Evolutionary conservation across 2,797 vertebrate species (phyloP).

Genomic region (Fratercula arctica): DNA sequence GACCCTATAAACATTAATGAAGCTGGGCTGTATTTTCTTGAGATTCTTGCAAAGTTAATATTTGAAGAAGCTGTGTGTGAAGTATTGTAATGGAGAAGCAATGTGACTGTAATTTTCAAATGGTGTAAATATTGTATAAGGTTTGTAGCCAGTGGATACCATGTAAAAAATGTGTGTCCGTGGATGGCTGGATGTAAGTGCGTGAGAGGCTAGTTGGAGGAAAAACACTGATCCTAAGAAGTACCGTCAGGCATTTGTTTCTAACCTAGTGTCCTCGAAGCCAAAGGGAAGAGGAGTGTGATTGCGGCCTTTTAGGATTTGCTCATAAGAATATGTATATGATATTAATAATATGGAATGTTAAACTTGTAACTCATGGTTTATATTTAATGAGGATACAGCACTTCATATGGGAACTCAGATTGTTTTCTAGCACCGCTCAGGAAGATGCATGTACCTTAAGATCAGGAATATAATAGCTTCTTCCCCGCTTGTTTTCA

Average conservation of each 20-base stretch:
- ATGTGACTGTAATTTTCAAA: not conserved
- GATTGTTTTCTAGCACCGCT: not conserved
- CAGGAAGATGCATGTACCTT: not conserved
- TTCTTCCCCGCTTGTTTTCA: not conserved
- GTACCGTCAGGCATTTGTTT: not conserved
- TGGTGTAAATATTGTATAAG: not conserved
- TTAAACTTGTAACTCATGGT: not conserved
- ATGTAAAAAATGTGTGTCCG: not conserved
- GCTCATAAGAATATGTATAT: not conserved
- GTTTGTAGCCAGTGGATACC: not conserved
- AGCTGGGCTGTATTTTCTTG: not conserved
- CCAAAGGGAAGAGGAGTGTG: not conserved
- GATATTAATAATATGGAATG: not conserved
- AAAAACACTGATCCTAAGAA: not conserved
- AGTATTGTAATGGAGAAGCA: not conserved
- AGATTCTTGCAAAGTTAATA: not conserved
- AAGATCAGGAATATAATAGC: not conserved
- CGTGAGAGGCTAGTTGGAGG: not conserved
- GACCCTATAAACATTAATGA: not conserved
- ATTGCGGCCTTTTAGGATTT: not conserved
- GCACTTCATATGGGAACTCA: not conserved
- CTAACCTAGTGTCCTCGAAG: not conserved
- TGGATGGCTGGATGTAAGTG: not conserved
- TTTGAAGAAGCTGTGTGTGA: not conserved
- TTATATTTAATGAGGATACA: not conserved